phyloP scores from a whole-genome alignment of 30 jellyfish, hydroid and myxozoan species.

The Sanderia malayensis region DNA sequence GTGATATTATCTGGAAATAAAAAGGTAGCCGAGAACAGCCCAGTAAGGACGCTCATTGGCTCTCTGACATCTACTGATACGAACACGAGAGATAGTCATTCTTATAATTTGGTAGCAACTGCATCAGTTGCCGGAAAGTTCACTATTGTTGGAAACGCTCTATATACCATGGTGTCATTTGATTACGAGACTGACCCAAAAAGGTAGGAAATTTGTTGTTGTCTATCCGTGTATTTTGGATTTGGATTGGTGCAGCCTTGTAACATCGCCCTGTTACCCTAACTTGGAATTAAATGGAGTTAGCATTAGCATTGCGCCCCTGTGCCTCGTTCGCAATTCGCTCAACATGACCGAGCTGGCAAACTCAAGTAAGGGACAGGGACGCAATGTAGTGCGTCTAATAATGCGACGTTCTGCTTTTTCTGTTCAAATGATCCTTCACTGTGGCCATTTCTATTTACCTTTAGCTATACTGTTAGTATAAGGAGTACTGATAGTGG shows the following conservation, averaged over 20 bases:
- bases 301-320: too few relatives aligned
- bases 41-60: slow-evolving; percentile 62
- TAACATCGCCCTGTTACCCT: too few relatives aligned
- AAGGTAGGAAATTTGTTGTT: slow-evolving; percentile 51
- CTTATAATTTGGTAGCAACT: slow-evolving; percentile 37
- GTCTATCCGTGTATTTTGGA: too few relatives aligned
- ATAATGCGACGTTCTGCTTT: too few relatives aligned
- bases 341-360: too few relatives aligned
- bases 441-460: too few relatives aligned
- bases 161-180: slow-evolving; percentile 56
- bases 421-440: too few relatives aligned
- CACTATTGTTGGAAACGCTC: slow-evolving; percentile 37
- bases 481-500: slow-evolving; percentile 69
- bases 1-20: slow-evolving; percentile 52
- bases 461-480: slow-evolving; percentile 36
- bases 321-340: too few relatives aligned
- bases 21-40: slow-evolving; percentile 60
- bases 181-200: slow-evolving; percentile 74
- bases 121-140: slow-evolving; percentile 50
- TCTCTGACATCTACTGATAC: slow-evolving; percentile 51
- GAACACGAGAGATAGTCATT: slow-evolving; percentile 63
- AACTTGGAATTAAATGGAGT: too few relatives aligned
- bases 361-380: too few relatives aligned
- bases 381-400: too few relatives aligned
- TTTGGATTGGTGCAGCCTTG: too few relatives aligned